A percentile compares a stretch with the other conserved stretches of the same genome.
These are phyloP conservation scores for Tipula vernalis DNA, from an alignment of 2,888 invertebrate species.

Conservation along the genomic window DNA sequence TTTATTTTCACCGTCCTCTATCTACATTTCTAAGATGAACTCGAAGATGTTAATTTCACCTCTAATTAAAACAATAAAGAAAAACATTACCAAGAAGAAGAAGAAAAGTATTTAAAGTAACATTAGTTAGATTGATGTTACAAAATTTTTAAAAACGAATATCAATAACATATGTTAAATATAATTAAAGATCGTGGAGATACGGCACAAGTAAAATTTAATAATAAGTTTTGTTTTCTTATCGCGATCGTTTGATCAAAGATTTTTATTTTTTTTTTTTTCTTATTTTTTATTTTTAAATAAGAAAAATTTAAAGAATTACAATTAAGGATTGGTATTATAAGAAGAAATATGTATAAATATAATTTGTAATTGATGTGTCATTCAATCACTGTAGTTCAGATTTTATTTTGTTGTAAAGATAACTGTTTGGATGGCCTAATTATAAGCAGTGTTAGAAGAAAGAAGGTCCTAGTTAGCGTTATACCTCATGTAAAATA, in stretches of 20 bases:
- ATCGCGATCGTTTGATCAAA: not conserved
- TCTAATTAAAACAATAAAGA: not conserved
- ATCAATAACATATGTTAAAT: conserved; percentile 4
- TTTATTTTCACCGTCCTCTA: not conserved
- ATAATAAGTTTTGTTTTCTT: not conserved
- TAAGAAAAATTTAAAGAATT: not conserved
- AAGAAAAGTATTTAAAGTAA: not conserved
- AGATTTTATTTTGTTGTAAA: not conserved
- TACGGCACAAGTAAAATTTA: not conserved
- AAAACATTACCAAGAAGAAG: not conserved
- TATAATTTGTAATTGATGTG: not conserved
- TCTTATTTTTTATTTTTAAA: no score
- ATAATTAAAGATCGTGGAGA: not conserved
- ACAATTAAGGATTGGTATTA: not conserved
- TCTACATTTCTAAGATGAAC: not conserved
- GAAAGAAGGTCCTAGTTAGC: not conserved
- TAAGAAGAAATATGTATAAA: not conserved
- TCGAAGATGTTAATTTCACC: not conserved
- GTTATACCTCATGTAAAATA: no score
- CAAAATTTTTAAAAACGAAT: not conserved
- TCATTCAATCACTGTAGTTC: not conserved
- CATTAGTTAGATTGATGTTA: not conserved
- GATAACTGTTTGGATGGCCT: not conserved
- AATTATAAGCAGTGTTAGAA: not conserved
- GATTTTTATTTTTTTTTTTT: not conserved